phyloP scores from a whole-genome alignment of 2,113 vertebrate species.

The Heteronetta atricapilla region DNA sequence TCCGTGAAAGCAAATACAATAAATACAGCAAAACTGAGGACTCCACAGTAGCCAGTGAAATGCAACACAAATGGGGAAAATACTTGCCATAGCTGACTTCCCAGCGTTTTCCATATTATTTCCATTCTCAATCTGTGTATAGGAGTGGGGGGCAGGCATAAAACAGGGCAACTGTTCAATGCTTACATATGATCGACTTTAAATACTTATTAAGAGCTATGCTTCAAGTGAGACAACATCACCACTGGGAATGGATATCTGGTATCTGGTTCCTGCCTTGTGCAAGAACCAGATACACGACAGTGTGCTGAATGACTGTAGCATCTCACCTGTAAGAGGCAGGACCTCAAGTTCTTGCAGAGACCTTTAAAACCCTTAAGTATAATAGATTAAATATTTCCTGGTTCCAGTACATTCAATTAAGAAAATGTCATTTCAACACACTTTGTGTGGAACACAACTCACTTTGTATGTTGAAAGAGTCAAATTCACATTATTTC shows the following conservation, averaged over 20 bases:
- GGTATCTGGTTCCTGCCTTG: not conserved
- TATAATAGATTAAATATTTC: not conserved
- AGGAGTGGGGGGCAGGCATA: not conserved
- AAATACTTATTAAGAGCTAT: not conserved
- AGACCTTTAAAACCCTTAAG: not conserved
- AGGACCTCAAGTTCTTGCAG: not conserved
- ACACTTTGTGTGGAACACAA: not conserved
- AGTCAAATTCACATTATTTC: not conserved
- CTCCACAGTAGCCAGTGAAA: not conserved
- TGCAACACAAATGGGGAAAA: not conserved
- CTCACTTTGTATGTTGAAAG: not conserved
- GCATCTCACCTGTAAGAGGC: not conserved
- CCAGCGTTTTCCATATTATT: not conserved
- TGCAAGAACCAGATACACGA: not conserved
- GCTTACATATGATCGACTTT: not conserved
- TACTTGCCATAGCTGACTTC: not conserved
- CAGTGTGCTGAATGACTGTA: not conserved
- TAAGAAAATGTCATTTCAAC: not conserved
- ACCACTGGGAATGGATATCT: not conserved
- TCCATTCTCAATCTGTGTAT: not conserved
- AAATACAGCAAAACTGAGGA: not conserved
- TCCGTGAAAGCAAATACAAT: not conserved
- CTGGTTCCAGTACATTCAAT: not conserved
- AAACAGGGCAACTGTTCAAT: not conserved
- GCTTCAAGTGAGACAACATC: not conserved